Base-by-base conservation (phyloP, 2,113 vertebrate genomes). In the Anser cygnoides region DNA sequence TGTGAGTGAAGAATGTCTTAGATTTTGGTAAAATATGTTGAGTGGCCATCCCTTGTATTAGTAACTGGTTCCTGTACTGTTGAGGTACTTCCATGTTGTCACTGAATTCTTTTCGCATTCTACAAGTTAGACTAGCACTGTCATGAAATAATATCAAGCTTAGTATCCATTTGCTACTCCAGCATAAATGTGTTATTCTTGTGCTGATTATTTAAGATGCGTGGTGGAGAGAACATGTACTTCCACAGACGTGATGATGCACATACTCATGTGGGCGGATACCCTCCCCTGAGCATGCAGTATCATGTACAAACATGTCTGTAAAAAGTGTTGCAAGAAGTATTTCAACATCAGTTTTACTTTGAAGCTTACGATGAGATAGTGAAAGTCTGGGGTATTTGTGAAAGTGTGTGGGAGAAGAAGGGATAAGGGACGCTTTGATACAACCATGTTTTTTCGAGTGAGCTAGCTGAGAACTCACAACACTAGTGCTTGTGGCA, bases 261-360 rank as follows among this genome's bases (percentile, higher is more conserved):
- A 37, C 19, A 31, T 21, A 12, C 4, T 2, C 73, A 15, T 21
- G 29, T 54, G 22, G 33, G 17, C 17, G 25, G 33, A n/a, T 16
- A 26, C 59, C 41, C 26, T 78, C 49, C 18, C 77, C n/a, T 57
- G 6, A 71, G 43, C 33, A 66, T 26, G 17, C 22, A n/a, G 49
- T 21, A 61, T 29, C 0, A 0, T 5, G 2, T 46, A 35, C 22
- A 63, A 26, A 8, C 59, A 26, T 28, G 43, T 41, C 4, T 50
- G 57, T 9, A 54, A 44, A 74, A 65, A 33, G 28, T 41, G 43
- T 6, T 49, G n/a, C 10, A 84, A 59, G 61, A 31, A 5, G 7
- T 3, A 7, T 33, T 37, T 15, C 5, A 87, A 21, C 18, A 17
- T 21, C 0, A 0, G 1, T 63, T 85, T 66, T 70, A 18, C 46